Conservation (phyloP, 2,797 vertebrate genomes). For the Artibeus lituratus region DNA sequence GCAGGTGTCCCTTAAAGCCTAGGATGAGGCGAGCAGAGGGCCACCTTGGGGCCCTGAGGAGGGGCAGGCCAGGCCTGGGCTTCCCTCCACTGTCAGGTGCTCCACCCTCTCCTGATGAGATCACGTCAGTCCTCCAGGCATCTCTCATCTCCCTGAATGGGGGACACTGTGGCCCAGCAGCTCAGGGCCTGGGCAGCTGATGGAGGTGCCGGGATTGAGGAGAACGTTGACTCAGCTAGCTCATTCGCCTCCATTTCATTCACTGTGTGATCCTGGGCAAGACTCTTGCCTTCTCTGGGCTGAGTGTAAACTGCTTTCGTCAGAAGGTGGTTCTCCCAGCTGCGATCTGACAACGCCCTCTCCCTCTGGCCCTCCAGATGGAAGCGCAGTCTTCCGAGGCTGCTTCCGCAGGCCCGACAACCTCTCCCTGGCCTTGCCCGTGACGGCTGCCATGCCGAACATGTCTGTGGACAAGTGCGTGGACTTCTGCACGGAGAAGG, state of each 20-base stretch:
- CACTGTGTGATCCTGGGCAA: neutral
- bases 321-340: neutral
- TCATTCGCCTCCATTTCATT: neutral
- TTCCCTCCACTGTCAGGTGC: neutral
- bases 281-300: neutral
- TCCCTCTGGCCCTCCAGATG: constrained; percentile 84
- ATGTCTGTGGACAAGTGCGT: constrained; percentile 98
- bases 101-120: neutral
- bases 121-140: neutral
- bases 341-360: fast-evolving
- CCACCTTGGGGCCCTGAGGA: neutral
- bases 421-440: constrained; percentile 89
- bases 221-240: neutral
- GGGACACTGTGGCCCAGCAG: neutral
- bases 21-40: neutral
- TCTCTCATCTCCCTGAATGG: too few species aligned
- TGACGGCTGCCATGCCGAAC: constrained; percentile 89
- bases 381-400: constrained; percentile 95
- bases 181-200: neutral
- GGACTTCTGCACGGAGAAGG: constrained; percentile 95
- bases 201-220: fast-evolving
- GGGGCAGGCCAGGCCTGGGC: too few species aligned
- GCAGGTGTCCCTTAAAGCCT: neutral
- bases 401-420: constrained; percentile 93
- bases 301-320: fast-evolving